Evolutionary conservation across 2,797 vertebrate species (phyloP).

Genomic region (Gymnoscopelus braueri): DNA sequence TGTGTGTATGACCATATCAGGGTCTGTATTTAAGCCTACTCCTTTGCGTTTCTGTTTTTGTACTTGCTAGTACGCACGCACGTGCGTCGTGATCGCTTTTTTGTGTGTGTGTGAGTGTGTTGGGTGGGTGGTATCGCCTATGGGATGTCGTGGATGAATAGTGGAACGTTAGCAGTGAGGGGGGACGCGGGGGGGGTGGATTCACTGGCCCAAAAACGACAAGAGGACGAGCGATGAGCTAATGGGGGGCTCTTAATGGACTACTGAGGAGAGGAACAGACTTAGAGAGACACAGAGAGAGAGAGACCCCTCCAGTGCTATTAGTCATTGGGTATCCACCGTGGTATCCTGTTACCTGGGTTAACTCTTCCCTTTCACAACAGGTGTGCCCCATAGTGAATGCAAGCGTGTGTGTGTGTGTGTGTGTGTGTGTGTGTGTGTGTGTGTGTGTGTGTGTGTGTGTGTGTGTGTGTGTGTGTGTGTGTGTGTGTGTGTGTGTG

Average conservation of each 20-base stretch:
- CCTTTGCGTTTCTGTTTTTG: slow-evolving; percentile 17
- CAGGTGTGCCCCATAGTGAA: slow-evolving; percentile 31
- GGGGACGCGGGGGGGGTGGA: slow-evolving; percentile 10
- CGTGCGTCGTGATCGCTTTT: too few species aligned
- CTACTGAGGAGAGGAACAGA: slow-evolving; percentile 2
- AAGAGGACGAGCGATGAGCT: neutral
- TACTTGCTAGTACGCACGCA: too few species aligned
- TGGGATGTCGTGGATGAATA: slow-evolving; percentile 5
- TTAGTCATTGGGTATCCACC: slow-evolving; percentile 30
- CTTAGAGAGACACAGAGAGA: slow-evolving; percentile 16
- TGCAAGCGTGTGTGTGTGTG: neutral
- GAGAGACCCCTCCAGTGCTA: slow-evolving; percentile 13
- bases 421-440: neutral
- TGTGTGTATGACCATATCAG: neutral
- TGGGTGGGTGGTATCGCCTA: neutral
- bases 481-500: neutral
- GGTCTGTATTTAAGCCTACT: neutral
- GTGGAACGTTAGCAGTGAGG: neutral
- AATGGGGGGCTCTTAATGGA: neutral
- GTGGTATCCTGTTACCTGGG: slow-evolving; percentile 29
- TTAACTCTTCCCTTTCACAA: slow-evolving; percentile 27
- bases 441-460: neutral
- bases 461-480: neutral
- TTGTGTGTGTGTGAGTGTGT: slow-evolving; percentile 25
- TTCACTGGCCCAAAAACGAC: slow-evolving; percentile 6